Conservation (phyloP, 1,140 invertebrate species). For the Cecropterus lyciades region DNA sequence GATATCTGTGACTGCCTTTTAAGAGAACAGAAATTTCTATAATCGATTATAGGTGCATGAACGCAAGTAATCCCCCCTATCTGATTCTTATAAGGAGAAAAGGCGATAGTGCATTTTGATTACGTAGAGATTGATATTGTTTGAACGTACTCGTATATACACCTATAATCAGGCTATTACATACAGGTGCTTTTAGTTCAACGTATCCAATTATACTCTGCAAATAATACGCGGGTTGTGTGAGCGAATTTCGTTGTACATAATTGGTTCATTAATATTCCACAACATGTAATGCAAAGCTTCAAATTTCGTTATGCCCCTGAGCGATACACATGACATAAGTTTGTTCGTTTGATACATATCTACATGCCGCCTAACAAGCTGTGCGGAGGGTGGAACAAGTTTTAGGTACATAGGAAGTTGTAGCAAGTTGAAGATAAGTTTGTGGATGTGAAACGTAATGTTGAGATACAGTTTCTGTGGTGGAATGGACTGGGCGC, state of each 20-base stretch:
- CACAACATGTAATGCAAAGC: slow-evolving; percentile 2
- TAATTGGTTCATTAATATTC: slow-evolving; percentile 21
- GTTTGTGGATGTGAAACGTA: slow-evolving; percentile 11
- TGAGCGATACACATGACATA: not conserved
- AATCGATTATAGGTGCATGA: no score
- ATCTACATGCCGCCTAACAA: not conserved
- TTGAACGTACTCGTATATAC: no score
- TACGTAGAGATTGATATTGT: no score
- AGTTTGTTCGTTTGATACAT: slow-evolving; percentile 4
- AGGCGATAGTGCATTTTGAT: no score
- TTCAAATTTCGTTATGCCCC: slow-evolving; percentile 7
- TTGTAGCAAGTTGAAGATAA: not conserved
- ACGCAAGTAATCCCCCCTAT: no score
- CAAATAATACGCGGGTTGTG: not conserved
- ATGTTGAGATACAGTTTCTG: not conserved
- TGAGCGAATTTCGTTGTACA: not conserved
- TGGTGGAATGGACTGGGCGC: not conserved
- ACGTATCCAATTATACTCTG: not conserved
- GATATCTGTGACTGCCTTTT: no score
- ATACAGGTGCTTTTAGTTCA: no score
- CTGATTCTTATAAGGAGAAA: no score
- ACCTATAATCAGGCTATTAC: no score
- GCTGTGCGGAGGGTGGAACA: not conserved
- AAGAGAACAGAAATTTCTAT: no score
- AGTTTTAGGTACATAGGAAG: slow-evolving; percentile 19